These are phyloP conservation scores for Lynx canadensis DNA, from an alignment of 2,113 vertebrate genomes.

Conservation along the genomic window DNA sequence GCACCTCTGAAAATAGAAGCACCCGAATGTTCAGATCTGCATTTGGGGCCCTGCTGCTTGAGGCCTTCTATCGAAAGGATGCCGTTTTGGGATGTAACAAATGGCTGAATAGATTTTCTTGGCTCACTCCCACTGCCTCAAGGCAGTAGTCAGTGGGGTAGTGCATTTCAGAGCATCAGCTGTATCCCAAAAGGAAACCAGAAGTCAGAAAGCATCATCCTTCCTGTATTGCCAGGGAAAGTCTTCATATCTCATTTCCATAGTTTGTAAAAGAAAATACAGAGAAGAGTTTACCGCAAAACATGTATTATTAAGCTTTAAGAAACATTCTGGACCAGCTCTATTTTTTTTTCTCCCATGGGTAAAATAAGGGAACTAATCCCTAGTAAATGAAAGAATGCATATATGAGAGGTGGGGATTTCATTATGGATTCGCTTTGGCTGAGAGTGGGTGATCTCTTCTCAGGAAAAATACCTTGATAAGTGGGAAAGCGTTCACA, in stretches of 20 bases:
- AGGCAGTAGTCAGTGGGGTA: neutral
- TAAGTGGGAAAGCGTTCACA: neutral
- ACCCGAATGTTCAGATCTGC: neutral
- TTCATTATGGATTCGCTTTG: neutral
- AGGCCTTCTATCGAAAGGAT: neutral
- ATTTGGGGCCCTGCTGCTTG: neutral
- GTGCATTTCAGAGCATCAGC: neutral
- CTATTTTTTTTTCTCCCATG: rapidly evolving
- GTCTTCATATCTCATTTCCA: neutral
- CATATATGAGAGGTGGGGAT: neutral
- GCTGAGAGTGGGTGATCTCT: neutral
- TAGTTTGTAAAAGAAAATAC: neutral
- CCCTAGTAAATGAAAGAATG: neutral
- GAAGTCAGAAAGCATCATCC: neutral
- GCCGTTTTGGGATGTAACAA: neutral
- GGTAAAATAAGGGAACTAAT: neutral
- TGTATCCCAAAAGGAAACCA: neutral
- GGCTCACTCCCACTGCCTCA: neutral
- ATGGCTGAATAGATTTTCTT: neutral
- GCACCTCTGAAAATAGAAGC: constrained; percentile 55
- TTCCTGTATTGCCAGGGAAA: neutral
- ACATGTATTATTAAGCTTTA: neutral
- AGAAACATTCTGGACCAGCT: neutral
- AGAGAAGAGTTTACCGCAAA: neutral
- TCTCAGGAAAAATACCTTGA: neutral